phyloP scores from a whole-genome alignment of 2,113 vertebrate genomes.

The Turdus rufiventris region DNA sequence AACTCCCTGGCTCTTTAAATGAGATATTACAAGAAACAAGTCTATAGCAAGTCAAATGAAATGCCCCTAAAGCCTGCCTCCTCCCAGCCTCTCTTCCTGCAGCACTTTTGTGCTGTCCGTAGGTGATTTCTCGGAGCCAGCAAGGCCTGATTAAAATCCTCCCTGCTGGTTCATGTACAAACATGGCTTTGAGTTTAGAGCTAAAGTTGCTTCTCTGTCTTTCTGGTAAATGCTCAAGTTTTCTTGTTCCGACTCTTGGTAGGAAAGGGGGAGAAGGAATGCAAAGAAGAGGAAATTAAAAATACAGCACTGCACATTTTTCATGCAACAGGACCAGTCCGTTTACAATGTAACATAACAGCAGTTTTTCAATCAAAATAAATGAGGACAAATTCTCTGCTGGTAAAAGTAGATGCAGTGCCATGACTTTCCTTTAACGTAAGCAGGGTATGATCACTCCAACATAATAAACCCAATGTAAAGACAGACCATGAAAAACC shows the following conservation, averaged over 20 bases:
- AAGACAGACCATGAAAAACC: neutral
- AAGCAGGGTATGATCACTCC: neutral
- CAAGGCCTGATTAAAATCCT: slow-evolving; percentile 57
- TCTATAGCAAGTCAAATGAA: slow-evolving; percentile 30
- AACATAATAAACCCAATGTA: neutral
- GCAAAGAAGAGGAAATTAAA: slow-evolving; percentile 43
- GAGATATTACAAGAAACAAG: slow-evolving; percentile 43
- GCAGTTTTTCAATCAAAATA: slow-evolving; percentile 16
- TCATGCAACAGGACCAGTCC: neutral
- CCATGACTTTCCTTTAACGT: neutral
- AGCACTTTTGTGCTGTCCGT: neutral
- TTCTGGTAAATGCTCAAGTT: slow-evolving; percentile 11
- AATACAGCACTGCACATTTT: neutral
- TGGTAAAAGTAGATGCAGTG: neutral
- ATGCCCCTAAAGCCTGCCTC: neutral
- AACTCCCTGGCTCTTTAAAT: slow-evolving; percentile 34
- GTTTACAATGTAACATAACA: neutral
- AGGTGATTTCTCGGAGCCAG: slow-evolving; percentile 45
- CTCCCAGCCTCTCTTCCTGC: slow-evolving; percentile 21
- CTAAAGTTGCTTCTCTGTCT: neutral
- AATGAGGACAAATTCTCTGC: slow-evolving; percentile 37
- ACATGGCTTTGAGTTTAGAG: neutral
- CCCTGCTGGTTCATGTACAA: slow-evolving; percentile 33
- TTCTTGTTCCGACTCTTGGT: neutral
- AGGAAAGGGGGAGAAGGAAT: neutral